Base-by-base conservation (phyloP, 2,888 invertebrate species). In the Drosophila prostipennis region DNA sequence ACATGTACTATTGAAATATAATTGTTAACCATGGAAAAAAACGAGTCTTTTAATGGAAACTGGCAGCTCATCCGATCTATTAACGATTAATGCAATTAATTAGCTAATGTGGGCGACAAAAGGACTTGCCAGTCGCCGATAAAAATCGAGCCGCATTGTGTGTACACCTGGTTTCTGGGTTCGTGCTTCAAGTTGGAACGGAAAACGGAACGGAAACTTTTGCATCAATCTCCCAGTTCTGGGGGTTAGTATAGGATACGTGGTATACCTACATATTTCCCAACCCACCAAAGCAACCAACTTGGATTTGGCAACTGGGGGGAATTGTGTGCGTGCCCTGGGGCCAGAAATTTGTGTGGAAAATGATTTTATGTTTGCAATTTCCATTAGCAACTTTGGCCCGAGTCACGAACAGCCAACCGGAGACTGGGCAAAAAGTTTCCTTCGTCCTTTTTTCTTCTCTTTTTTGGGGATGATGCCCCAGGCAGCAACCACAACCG, bases 1-100 rank as follows among this genome's bases (percentile, higher is more conserved):
- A 74, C 78, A 87, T 86, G 87, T 80, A 90, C 90, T 91, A 91
- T 91, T 91, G 89, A 91, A 91, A 90, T 91, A 91, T 91, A 91
- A 91, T 90, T 91, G 91, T 91, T 91, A 91, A 91, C 90, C 91
- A 90, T 79, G 89, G 80, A 75, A 80, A 75, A 80, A 77, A 23
- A 51, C 26, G 34, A 58, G 80, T 70, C 61, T 81, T 86, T 80
- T 56, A 78, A 69, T 79, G 59, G 53, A 72, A 59, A 68, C 57
- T 45, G 68, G 63, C 64, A 71, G 72, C 46, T 45, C 43, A 36
- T 54, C 43, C 40, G 67, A 65, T 65, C 65, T 65, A 67, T 67
- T 67, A 73, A 67, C 48, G 49, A 55, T 74, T 84, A 67, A 86
- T 79, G 77, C 45, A 58, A 72, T 74, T 72, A 80, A 84, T 83